Evolutionary conservation across 1,140 invertebrate species (phyloP).

Genomic region (Muscidifurax raptorellus): DNA sequence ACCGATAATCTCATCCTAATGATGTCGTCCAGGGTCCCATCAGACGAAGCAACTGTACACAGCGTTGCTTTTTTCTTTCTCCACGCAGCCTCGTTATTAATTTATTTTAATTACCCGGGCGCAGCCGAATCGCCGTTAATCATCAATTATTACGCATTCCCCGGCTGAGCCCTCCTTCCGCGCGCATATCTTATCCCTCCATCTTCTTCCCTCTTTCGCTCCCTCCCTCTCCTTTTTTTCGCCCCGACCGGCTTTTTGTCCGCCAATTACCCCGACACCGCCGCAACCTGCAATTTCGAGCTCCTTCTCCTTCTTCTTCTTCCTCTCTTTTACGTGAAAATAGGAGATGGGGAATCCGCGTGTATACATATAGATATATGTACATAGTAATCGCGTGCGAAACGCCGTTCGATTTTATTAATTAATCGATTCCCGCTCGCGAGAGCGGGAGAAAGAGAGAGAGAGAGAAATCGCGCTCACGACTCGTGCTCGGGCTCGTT

Average conservation of each 20-base stretch:
- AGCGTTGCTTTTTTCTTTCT: conserved; percentile 8
- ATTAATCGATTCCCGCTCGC: conserved; percentile 14
- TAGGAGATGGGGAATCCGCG: not conserved
- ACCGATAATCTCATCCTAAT: conserved; percentile 21
- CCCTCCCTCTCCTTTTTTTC: not conserved
- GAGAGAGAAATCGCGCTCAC: not conserved
- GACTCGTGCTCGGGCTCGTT: not conserved
- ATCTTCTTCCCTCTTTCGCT: conserved; percentile 29
- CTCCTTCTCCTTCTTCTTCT: not conserved
- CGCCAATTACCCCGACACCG: conserved; percentile 56
- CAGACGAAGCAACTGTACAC: not conserved
- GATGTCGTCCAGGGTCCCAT: conserved; percentile 17
- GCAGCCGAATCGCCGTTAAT: conserved; percentile 60
- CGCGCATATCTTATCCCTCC: conserved; percentile 39
- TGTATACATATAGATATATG: not conserved
- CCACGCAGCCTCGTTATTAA: conserved; percentile 64
- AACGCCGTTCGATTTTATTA: conserved; percentile 15
- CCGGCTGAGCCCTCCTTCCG: conserved; percentile 33
- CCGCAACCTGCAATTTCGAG: conserved; percentile 56
- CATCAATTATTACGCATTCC: conserved; percentile 67
- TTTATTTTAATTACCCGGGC: conserved; percentile 69
- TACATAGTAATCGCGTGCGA: not conserved
- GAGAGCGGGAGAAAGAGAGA: too few relatives aligned
- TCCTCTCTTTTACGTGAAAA: conserved; percentile 1
- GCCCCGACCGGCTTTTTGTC: conserved; percentile 48